Percentiles rank a stretch among this genome's conserved stretches.
Evolutionary conservation across 1,140 invertebrate genomes (phyloP).

Genomic region (Rhagoletis zephyria): DNA sequence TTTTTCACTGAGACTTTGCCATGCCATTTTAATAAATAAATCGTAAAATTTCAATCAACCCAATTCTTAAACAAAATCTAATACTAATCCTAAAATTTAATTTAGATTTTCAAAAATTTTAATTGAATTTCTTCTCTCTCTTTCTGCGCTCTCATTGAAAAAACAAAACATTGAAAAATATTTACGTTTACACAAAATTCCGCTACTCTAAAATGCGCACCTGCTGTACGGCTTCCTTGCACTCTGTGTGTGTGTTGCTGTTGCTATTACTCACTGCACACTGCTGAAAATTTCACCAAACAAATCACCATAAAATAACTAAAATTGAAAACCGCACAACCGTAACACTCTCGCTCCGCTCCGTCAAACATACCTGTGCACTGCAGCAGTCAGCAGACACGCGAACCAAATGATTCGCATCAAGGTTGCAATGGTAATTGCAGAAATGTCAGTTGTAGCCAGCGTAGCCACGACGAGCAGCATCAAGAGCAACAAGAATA

Average conservation of each 20-base stretch:
- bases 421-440: conserved; percentile 65
- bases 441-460: conserved; percentile 67
- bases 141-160: conserved; percentile 47
- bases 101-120: conserved; percentile 45
- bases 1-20: too few species aligned
- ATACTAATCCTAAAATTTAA: background rate
- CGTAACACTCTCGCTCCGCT: background rate
- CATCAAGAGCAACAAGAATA: conserved; percentile 5
- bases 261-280: conserved; percentile 57
- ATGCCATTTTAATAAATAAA: too few species aligned
- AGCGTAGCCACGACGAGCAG: conserved; percentile 60
- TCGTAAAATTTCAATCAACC: too few species aligned
- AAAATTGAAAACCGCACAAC: background rate
- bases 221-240: conserved; percentile 14
- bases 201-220: conserved; percentile 17
- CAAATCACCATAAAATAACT: background rate
- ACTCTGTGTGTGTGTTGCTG: conserved; percentile 43
- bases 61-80: too few species aligned
- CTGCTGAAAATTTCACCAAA: conserved; percentile 46
- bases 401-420: background rate
- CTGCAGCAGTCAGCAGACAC: background rate
- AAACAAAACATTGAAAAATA: conserved; percentile 8
- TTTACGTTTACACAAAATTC: conserved; percentile 9
- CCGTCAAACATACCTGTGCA: background rate
- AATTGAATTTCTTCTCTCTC: conserved; percentile 55